phyloP scores from a whole-genome alignment of 2,888 invertebrate genomes.

The Merodon equestris region DNA sequence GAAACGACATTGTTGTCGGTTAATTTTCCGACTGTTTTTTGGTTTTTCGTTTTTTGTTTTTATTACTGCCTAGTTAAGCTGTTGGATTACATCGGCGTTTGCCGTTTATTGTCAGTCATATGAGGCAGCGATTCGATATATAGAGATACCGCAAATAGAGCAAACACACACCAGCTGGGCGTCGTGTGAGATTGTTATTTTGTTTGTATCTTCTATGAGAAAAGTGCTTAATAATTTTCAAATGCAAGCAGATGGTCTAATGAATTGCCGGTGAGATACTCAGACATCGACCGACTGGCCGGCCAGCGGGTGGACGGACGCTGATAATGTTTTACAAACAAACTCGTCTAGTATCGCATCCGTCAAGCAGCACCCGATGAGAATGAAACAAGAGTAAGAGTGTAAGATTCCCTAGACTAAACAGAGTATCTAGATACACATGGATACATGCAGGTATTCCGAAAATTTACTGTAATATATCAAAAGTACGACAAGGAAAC shows the following conservation, averaged over 20 bases:
- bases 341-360: constrained; percentile 1
- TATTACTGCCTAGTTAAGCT: constrained; percentile 17
- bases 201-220: constrained; percentile 12
- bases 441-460: too few species aligned
- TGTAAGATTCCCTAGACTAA: constrained; percentile 43
- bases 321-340: too few species aligned
- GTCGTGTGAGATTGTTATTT: constrained; percentile 13
- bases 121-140: constrained; percentile 23
- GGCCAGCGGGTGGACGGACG: neutral
- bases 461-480: constrained; percentile 36
- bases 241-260: constrained; percentile 51
- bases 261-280: constrained; percentile 62
- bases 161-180: too few species aligned
- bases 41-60: constrained; percentile 8
- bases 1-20: constrained; percentile 22
- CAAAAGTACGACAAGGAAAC: constrained; percentile 4
- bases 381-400: constrained; percentile 41
- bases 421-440: constrained; percentile 15
- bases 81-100: constrained; percentile 7
- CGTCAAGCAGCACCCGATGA: constrained; percentile 47
- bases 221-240: constrained; percentile 35
- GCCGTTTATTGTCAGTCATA: constrained; percentile 7
- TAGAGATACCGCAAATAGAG: too few species aligned
- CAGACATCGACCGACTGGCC: constrained; percentile 16
- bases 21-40: neutral